Conservation (phyloP, 2,113 vertebrate species). For the Balaeniceps rex region DNA sequence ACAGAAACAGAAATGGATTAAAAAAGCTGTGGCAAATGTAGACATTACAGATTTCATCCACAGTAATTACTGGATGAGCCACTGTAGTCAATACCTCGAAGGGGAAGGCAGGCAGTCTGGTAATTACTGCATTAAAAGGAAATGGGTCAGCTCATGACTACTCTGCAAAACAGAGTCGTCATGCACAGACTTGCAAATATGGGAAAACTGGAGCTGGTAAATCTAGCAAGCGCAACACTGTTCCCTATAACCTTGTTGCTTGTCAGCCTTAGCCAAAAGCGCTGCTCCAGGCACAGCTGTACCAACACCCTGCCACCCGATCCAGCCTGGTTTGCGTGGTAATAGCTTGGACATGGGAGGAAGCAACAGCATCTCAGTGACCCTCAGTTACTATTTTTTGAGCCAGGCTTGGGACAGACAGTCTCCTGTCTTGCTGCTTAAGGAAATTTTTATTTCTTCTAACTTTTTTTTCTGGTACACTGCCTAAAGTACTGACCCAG, state of each 20-base stretch:
- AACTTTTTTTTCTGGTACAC: neutral
- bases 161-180: neutral
- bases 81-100: neutral
- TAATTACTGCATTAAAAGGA: neutral
- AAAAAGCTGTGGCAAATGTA: neutral
- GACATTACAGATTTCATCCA: neutral
- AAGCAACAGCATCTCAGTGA: neutral
- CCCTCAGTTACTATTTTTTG: neutral
- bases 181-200: neutral
- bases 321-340: too few species aligned
- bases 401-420: neutral
- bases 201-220: neutral
- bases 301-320: neutral
- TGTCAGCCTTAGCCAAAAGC: neutral
- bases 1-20: neutral
- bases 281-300: rapidly evolving
- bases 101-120: neutral
- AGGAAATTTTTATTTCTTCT: neutral
- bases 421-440: neutral
- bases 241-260: neutral
- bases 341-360: neutral
- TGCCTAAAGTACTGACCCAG: neutral
- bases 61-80: neutral
- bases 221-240: neutral
- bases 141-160: neutral